Evolutionary conservation across 2,113 vertebrate genomes (phyloP).

Genomic region (Cromileptes altivelis): DNA sequence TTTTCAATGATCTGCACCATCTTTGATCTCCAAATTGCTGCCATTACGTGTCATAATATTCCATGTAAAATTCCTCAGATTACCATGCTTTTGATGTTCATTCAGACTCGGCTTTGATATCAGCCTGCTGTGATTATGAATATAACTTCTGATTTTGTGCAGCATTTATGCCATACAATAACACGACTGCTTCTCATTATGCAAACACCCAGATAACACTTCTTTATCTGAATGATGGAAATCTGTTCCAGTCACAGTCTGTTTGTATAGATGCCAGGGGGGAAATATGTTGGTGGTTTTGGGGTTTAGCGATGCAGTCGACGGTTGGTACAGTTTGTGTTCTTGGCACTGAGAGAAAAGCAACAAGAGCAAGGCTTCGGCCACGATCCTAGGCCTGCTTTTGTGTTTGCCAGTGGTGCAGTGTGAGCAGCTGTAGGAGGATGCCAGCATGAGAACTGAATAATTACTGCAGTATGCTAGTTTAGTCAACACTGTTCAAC

Average conservation of each 20-base stretch:
- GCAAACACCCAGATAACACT: conserved; percentile 40
- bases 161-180: conserved; percentile 32
- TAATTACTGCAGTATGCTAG: conserved; percentile 72
- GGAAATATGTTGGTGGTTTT: conserved; percentile 63
- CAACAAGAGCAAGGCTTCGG: conserved; percentile 51
- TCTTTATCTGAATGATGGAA: conserved; percentile 45
- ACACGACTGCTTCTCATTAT: conserved; percentile 38
- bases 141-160: conserved; percentile 22
- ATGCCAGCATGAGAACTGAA: conserved; percentile 70
- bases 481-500: conserved; percentile 41
- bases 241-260: conserved; percentile 46
- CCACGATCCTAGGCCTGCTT: conserved; percentile 22
- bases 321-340: conserved; percentile 63
- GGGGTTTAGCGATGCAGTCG: conserved; percentile 49
- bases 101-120: conserved; percentile 50
- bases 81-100: conserved; percentile 56
- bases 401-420: conserved; percentile 69
- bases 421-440: conserved; percentile 78
- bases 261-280: conserved; percentile 53
- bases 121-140: conserved; percentile 31
- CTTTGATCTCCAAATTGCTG: conserved; percentile 76
- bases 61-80: conserved; percentile 62
- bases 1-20: conserved; percentile 54
- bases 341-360: conserved; percentile 66
- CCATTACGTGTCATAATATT: conserved; percentile 61